Percentiles rank a stretch among this genome's conserved stretches.
These are phyloP conservation scores for Seriola aureovittata DNA, from an alignment of 2,113 vertebrate species.

Conservation along the genomic window DNA sequence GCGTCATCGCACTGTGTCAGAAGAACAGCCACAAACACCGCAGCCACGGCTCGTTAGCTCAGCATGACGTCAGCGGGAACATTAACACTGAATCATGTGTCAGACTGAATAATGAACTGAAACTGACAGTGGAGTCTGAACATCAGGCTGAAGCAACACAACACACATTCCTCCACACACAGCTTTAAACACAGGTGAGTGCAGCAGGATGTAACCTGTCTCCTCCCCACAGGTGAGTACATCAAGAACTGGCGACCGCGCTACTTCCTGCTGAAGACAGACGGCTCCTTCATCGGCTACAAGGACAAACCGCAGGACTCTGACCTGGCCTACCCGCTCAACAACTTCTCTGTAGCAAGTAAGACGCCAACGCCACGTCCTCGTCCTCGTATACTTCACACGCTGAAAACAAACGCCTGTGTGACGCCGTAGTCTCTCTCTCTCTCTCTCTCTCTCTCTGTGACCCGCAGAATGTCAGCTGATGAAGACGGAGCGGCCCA, in stretches of 20 bases:
- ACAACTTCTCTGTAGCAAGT: slow-evolving; percentile 99
- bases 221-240: slow-evolving; percentile 90
- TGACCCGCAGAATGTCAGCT: slow-evolving; percentile 89
- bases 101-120: too few relatives aligned
- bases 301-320: slow-evolving; percentile 99
- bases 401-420: too few relatives aligned
- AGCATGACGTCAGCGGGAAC: too few relatives aligned
- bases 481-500: slow-evolving; percentile 98
- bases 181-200: too few relatives aligned
- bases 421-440: neutral
- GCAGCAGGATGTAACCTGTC: neutral
- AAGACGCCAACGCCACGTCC: slow-evolving; percentile 55
- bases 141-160: neutral
- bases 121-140: too few relatives aligned
- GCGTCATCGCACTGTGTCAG: too few relatives aligned
- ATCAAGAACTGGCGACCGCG: slow-evolving; percentile 99
- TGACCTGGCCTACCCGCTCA: slow-evolving; percentile 96
- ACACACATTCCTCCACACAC: neutral
- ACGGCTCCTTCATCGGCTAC: slow-evolving; percentile 98
- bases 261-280: slow-evolving; percentile 96
- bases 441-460: slow-evolving; percentile 2
- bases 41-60: too few relatives aligned
- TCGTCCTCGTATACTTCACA: accelerated
- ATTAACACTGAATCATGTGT: too few relatives aligned
- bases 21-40: too few relatives aligned